A percentile compares a stretch with the other conserved stretches of the same genome.
Evolutionary conservation across 1,140 invertebrate genomes (phyloP).

Genomic region (Amphibalanus amphitrite): DNA sequence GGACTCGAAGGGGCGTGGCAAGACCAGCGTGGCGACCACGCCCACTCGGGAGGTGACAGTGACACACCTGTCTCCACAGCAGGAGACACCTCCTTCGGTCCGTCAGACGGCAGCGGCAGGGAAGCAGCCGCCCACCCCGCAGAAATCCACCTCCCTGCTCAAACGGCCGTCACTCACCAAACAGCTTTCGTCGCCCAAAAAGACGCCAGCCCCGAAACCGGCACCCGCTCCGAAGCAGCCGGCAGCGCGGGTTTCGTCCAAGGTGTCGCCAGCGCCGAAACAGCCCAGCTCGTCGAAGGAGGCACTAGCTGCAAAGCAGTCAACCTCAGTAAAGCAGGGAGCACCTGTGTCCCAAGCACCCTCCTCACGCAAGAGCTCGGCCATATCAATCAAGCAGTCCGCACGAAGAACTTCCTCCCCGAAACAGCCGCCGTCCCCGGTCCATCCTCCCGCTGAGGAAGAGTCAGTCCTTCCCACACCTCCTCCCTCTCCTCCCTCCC

Average conservation of each 20-base stretch:
- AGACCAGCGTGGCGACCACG: background rate
- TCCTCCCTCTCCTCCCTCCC: background rate
- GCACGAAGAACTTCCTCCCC: too few species aligned
- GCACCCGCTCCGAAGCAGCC: background rate
- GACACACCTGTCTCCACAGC: background rate
- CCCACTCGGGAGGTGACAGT: background rate
- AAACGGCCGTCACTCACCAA: background rate
- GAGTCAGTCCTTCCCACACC: too few species aligned
- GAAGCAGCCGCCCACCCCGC: background rate
- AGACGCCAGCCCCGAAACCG: background rate
- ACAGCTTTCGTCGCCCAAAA: too few species aligned
- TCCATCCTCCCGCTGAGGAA: too few species aligned
- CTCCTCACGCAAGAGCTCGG: too few species aligned
- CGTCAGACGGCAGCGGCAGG: background rate
- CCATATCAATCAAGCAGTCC: too few species aligned
- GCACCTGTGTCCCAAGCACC: background rate
- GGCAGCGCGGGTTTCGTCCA: background rate
- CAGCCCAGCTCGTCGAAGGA: conserved; percentile 10
- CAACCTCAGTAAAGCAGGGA: background rate
- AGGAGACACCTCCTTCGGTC: background rate
- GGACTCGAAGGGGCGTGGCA: background rate
- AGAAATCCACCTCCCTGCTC: background rate
- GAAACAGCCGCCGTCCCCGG: background rate
- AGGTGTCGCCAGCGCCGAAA: conserved; percentile 1
- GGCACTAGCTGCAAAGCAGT: background rate